These are phyloP conservation scores for Miltochrista miniata DNA, from an alignment of 2,888 invertebrate species.

Conservation along the genomic window DNA sequence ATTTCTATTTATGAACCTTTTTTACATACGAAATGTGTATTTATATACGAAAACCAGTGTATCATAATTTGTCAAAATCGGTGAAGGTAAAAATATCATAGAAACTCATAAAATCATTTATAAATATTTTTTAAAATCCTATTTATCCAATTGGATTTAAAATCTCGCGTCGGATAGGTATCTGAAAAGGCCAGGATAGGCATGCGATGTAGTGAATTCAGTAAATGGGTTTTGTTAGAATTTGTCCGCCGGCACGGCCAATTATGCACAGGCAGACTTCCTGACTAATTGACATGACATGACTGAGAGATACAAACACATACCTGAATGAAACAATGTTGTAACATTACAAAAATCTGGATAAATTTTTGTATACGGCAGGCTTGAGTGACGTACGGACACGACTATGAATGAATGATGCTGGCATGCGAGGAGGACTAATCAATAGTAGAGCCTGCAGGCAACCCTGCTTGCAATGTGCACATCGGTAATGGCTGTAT, in stretches of 20 bases:
- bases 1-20: too few species aligned
- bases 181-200: conserved; percentile 8
- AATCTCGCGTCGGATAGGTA: too few species aligned
- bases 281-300: conserved; percentile 67
- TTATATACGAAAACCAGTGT: too few species aligned
- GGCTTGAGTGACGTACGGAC: conserved; percentile 59
- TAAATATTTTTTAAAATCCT: too few species aligned
- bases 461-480: conserved; percentile 51
- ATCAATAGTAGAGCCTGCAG: conserved; percentile 58
- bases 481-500: conserved; percentile 51
- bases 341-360: conserved; percentile 43
- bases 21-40: too few species aligned
- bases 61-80: too few species aligned
- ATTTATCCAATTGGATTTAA: too few species aligned
- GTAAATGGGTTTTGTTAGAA: conserved; percentile 42
- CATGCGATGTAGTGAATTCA: conserved; percentile 41
- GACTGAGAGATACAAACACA: conserved; percentile 59
- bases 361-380: conserved; percentile 30
- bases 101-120: too few species aligned
- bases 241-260: conserved; percentile 60
- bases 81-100: too few species aligned
- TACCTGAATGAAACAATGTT: conserved; percentile 47
- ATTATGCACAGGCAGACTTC: conserved; percentile 61
- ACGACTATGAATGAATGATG: conserved; percentile 72
- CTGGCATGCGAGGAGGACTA: conserved; percentile 46